Conservation (phyloP, 2,888 invertebrate species). For the Amphipoea lucens region DNA sequence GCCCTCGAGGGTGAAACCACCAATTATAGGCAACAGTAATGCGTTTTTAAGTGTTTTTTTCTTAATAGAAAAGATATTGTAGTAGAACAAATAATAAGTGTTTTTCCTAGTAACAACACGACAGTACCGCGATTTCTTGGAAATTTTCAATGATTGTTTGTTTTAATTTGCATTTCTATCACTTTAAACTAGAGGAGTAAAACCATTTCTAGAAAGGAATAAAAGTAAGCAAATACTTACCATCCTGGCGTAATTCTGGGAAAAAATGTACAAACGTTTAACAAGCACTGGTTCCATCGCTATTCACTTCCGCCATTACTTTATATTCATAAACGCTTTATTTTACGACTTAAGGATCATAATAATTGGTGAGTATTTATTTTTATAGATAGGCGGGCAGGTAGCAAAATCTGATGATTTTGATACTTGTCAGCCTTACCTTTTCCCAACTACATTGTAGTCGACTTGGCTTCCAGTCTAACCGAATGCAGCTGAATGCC, state of each 20-base stretch:
- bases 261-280: not conserved
- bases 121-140: not conserved
- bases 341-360: not conserved
- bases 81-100: not conserved
- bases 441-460: not conserved
- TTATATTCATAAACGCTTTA: conserved; percentile 1
- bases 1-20: conserved; percentile 45
- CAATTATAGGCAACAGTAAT: conserved; percentile 52
- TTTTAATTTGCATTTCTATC: not conserved
- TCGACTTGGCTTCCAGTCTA: not conserved
- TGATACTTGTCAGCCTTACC: not conserved
- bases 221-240: not conserved
- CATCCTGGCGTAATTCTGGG: not conserved
- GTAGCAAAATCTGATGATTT: not conserved
- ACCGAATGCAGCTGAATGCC: not conserved
- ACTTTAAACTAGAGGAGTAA: not conserved
- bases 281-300: not conserved
- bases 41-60: conserved; percentile 43
- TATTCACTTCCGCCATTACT: not conserved
- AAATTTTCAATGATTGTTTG: not conserved
- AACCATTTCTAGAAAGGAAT: not conserved
- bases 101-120: not conserved
- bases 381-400: not conserved
- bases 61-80: conserved; percentile 3
- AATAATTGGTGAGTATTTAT: not conserved